phyloP scores from a whole-genome alignment of 2,888 invertebrate genomes.

The Meta bourneti region DNA sequence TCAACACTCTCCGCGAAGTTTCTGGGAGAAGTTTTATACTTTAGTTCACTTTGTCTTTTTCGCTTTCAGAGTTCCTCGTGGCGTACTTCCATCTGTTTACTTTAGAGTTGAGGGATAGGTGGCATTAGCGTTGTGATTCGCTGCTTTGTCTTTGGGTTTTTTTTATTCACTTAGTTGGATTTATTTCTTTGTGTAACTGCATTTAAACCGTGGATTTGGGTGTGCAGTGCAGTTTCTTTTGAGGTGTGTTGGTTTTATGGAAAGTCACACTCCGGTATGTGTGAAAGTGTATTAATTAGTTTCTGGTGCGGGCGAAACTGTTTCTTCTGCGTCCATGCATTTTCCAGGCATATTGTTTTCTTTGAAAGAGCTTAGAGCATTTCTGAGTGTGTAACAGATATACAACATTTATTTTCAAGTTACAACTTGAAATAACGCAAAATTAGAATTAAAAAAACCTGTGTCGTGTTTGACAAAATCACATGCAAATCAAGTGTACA shows the following conservation, averaged over 20 bases:
- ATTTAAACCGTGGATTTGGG: neutral
- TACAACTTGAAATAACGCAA: too few relatives aligned
- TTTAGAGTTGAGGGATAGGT: neutral
- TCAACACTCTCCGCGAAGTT: slow-evolving; percentile 31
- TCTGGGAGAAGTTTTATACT: neutral
- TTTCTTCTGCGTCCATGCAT: too few relatives aligned
- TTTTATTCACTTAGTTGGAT: neutral
- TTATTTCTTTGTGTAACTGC: neutral
- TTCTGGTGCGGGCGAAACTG: neutral
- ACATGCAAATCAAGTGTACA: too few relatives aligned
- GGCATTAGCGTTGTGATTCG: too few relatives aligned
- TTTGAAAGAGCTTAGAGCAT: too few relatives aligned
- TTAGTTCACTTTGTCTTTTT: neutral
- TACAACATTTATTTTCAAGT: too few relatives aligned
- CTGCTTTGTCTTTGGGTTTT: neutral
- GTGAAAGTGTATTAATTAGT: neutral
- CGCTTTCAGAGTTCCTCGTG: neutral
- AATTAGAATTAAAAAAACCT: too few relatives aligned
- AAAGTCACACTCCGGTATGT: neutral
- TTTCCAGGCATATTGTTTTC: too few relatives aligned
- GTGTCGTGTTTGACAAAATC: too few relatives aligned
- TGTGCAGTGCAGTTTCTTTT: neutral
- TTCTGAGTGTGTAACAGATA: too few relatives aligned
- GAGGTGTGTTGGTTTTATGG: neutral
- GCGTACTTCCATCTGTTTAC: neutral